Evolutionary conservation across 2,113 vertebrate species (phyloP).

Genomic region (Thamnophis sirtalis): DNA sequence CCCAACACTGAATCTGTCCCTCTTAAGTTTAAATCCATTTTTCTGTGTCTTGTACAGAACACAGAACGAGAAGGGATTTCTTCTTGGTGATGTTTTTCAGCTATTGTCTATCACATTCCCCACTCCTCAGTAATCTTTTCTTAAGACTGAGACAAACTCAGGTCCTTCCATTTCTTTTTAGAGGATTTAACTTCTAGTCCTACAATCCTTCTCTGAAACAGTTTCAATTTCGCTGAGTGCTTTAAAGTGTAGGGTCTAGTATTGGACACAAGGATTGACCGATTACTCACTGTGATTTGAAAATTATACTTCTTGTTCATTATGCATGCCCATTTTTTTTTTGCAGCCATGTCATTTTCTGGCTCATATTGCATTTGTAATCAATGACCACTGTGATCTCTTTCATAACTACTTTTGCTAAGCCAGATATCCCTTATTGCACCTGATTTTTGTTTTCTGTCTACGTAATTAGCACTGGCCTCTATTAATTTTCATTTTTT

Average conservation of each 20-base stretch:
- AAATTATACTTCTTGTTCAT: neutral
- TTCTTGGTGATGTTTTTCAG: neutral
- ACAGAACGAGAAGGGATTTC: neutral
- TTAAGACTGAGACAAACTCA: neutral
- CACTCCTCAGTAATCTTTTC: neutral
- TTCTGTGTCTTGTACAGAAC: neutral
- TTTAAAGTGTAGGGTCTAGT: neutral
- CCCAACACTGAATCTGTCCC: neutral
- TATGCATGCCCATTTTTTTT: neutral
- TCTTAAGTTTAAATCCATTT: neutral
- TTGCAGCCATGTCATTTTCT: neutral
- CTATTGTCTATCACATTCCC: neutral
- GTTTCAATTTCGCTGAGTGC: neutral
- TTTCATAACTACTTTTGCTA: neutral
- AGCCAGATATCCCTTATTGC: neutral
- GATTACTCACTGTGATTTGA: neutral
- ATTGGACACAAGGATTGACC: neutral
- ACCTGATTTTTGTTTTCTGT: neutral
- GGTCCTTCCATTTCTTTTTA: neutral
- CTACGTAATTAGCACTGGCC: neutral
- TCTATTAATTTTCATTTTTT: neutral
- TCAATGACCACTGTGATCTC: neutral
- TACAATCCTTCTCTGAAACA: neutral
- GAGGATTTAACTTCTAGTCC: neutral
- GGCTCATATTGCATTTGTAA: neutral